Evolutionary conservation across 2,888 invertebrate species (phyloP), one percentile per base, ranked within the genome.

Genomic region (Scaptomyza parva): DNA sequence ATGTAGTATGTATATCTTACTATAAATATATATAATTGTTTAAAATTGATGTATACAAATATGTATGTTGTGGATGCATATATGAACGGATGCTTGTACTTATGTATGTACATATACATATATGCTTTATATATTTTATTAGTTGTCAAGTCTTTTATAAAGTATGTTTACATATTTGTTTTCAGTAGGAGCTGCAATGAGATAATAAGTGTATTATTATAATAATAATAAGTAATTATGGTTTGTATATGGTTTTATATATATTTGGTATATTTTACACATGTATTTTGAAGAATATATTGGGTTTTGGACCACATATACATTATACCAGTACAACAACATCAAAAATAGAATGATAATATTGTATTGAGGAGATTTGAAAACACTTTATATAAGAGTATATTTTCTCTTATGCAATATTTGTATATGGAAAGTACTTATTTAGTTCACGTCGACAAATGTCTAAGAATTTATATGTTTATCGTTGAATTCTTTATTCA

Each of bases 401-500:
- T 47, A 7, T n/a, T 33, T 7, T 12, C 28, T 35, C 20, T 18
- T 37, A 57, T 37, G 35, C 7, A 26, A 28, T 26, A 24, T 30
- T 28, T 14, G 9, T 40, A 40, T 37, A 63, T 45, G 8, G 43
- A 43, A 47, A 47, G 20, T 24, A 44, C 30, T 39, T 50, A 33
- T 40, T 35, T 64, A 52, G 54, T 22, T 53, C 48, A 18, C 40
- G 45, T 41, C 12, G 39, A 66, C 37, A 45, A 53, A 43, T 41
- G 35, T 62, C 45, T 39, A 50, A 20, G 43, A 57, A 37, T 14
- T 50, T 47, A 11, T 22, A 17, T 35, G 35, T 40, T 12, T 68
- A 59, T 72, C 73, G 73, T 69, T 72, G 73, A 68, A 58, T 51
- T 48, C 17, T 54, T n/a, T 52, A 72, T 63, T 72, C 37, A 48